These are phyloP conservation scores for Matsumyia berberina DNA, from an alignment of 2,888 invertebrate species.

Conservation along the genomic window DNA sequence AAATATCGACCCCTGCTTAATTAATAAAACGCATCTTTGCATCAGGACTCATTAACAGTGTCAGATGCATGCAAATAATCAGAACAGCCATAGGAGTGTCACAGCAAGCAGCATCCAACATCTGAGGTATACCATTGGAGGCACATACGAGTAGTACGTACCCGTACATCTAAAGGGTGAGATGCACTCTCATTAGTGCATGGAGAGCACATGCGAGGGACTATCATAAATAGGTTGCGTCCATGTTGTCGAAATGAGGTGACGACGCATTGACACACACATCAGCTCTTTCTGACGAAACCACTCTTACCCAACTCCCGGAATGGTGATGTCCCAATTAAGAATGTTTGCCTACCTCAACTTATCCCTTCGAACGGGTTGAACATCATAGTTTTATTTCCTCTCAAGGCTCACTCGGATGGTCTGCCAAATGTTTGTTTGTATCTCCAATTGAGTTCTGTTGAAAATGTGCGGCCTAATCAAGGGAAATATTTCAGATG, in stretches of 20 bases:
- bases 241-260: constrained; percentile 30
- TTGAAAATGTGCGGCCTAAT: constrained; percentile 36
- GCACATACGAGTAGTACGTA: constrained; percentile 9
- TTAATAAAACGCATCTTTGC: constrained; percentile 17
- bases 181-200: constrained; percentile 17
- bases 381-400: constrained; percentile 29
- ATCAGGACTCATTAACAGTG: constrained; percentile 25
- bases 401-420: constrained; percentile 8
- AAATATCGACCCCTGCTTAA: constrained; percentile 21
- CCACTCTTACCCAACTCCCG: background rate
- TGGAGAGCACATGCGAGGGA: background rate
- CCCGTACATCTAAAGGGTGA: background rate
- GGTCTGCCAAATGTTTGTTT: constrained; percentile 37
- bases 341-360: constrained; percentile 28
- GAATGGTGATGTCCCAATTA: constrained; percentile 35
- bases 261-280: constrained; percentile 19
- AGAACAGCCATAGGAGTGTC: constrained; percentile 13
- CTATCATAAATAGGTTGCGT: constrained; percentile 17
- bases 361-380: background rate
- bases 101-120: background rate
- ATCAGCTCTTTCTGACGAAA: constrained; percentile 12
- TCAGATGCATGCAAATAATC: constrained; percentile 8
- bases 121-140: background rate
- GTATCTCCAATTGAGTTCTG: constrained; percentile 38
- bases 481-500: constrained; percentile 34